Evolutionary conservation across 2,888 invertebrate genomes (phyloP).

Genomic region (Anodontia alba): DNA sequence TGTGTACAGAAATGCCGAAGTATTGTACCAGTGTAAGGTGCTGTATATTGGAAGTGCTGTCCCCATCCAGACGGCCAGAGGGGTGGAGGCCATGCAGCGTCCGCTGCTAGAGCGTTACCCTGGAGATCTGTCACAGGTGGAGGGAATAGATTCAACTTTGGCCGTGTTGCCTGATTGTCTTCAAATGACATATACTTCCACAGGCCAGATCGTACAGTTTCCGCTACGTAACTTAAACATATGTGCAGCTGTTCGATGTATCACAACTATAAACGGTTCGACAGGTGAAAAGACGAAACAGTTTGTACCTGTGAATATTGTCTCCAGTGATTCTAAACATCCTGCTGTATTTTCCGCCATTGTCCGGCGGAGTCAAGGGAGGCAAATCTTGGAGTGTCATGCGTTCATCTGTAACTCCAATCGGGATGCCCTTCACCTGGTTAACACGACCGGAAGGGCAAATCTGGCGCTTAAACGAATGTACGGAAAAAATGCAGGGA

Average conservation of each 20-base stretch:
- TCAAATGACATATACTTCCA: constrained; percentile 92
- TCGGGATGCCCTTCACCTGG: constrained; percentile 98
- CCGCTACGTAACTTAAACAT: constrained; percentile 80
- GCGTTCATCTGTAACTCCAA: constrained; percentile 88
- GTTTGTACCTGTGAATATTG: constrained; percentile 80
- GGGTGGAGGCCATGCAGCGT: constrained; percentile 80
- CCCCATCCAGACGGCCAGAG: constrained; percentile 78
- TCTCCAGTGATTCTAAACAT: constrained; percentile 66
- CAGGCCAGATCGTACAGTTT: constrained; percentile 75
- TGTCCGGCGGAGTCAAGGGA: constrained; percentile 77
- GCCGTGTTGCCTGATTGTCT: constrained; percentile 99
- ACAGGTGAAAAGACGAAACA: constrained; percentile 62
- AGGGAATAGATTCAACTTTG: constrained; percentile 90
- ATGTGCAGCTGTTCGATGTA: constrained; percentile 81
- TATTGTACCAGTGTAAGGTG: constrained; percentile 63
- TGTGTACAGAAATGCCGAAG: constrained; percentile 13
- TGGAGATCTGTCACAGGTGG: constrained; percentile 66
- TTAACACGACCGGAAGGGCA: constrained; percentile 88
- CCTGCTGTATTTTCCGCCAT: constrained; percentile 83
- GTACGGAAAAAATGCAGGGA: constrained; percentile 10
- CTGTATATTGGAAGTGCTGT: constrained; percentile 83
- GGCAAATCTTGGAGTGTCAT: constrained; percentile 83
- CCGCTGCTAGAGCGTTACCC: constrained; percentile 78
- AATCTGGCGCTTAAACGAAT: constrained; percentile 55
- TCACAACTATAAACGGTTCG: constrained; percentile 58